phyloP scores from a whole-genome alignment of 92 coral and sea anemone genomes.

The Isaurus tuberculatus region DNA sequence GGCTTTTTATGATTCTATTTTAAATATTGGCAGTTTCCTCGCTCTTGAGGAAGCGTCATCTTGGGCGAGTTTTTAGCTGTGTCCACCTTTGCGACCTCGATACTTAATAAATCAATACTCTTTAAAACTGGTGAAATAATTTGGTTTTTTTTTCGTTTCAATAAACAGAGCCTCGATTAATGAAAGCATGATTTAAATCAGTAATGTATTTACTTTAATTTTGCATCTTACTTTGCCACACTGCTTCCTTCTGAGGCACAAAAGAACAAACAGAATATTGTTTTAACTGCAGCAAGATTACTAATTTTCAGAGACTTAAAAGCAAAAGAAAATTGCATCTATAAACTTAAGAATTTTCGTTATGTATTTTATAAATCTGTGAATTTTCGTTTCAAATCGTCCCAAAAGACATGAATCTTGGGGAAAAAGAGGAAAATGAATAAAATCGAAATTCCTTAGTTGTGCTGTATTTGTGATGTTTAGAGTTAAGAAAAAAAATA shows the following conservation, averaged over 20 bases:
- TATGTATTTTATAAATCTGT: too few species aligned
- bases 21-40: neutral
- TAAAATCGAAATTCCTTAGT: too few species aligned
- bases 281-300: too few species aligned
- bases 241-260: neutral
- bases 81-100: neutral
- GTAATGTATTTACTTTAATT: neutral
- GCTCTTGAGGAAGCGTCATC: too few species aligned
- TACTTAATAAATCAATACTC: neutral
- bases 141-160: neutral
- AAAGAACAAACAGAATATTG: neutral
- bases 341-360: too few species aligned
- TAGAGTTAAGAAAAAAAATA: too few species aligned
- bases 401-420: too few species aligned
- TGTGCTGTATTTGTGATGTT: too few species aligned
- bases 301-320: too few species aligned
- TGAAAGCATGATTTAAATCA: conserved; percentile 8
- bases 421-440: too few species aligned
- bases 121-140: neutral
- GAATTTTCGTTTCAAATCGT: too few species aligned
- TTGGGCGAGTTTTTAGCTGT: neutral
- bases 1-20: neutral
- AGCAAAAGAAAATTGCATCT: too few species aligned
- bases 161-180: conserved; percentile 4
- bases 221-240: neutral